Evolutionary conservation across 2,797 vertebrate species (phyloP), one percentile per base, ranked within the genome.

Genomic region (Limnodromus scolopaceus): DNA sequence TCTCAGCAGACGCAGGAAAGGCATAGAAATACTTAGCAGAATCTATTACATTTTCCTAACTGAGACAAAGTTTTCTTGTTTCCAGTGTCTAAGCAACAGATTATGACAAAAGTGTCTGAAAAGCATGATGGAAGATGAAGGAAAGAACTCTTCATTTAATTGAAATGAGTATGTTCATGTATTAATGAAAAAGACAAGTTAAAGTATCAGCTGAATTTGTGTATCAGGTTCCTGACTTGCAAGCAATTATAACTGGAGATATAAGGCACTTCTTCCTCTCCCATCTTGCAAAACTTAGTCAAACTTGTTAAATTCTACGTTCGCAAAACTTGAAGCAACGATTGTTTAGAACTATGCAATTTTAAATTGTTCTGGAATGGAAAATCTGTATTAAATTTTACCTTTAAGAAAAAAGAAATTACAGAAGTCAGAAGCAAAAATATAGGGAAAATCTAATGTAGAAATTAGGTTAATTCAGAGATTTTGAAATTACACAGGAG

Each of bases 11-110:
- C 34, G 34, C 15, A 53, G 23, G 9, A 28, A 89, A 76, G 11
- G 32, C 22, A 84, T 72, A 84, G 46, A 92, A 87, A 60, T 74
- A 43, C 46, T 94, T 84, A 76, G 30, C 34, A 4, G 4, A 79
- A 70, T 86, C 63, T 65, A 65, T 84, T 86, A 88, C 16, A 51
- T 84, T 76, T 80, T 87, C 61, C 58, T 63, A 76, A 76, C 53
- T 90, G 34, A 38, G 74, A 54, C 58, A 74, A 95, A 55, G 38
- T 76, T 72, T 78, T 80, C 48, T 64, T 86, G 9, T 84, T 91
- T 76, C 28, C 43, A 74, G 46, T 70, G 39, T 84, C 81, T 91
- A 92, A 87, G 81, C 66, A 94, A 79, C 66, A 93, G 75, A 79
- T 84, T 74, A 43, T 30, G 34, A 79, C 72, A 79, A 72, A 78